Evolutionary conservation across 2,113 vertebrate genomes (phyloP).

Genomic region (Macroglossus sobrinus): DNA sequence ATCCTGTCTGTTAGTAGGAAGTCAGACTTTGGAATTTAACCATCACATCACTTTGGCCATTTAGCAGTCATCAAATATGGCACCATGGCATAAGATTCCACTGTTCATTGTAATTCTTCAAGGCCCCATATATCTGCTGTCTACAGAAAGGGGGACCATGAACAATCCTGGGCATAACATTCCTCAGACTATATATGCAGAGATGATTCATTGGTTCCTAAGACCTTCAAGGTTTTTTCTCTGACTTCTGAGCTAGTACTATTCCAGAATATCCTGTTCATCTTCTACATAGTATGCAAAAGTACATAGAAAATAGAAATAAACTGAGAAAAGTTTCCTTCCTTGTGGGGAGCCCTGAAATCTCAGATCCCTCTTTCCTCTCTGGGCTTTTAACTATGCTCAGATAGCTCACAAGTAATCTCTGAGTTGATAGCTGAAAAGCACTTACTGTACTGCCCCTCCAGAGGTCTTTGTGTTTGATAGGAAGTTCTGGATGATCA

Average conservation of each 20-base stretch:
- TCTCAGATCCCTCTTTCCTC: not conserved
- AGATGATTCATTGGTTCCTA: not conserved
- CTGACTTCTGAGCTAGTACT: not conserved
- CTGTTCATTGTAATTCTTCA: not conserved
- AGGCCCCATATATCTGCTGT: not conserved
- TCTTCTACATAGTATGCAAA: not conserved
- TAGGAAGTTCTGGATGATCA: not conserved
- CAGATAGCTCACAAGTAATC: not conserved
- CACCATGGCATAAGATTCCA: not conserved
- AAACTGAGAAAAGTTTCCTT: conserved; percentile 2
- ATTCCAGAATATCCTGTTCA: not conserved
- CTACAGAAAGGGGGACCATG: not conserved
- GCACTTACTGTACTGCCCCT: not conserved
- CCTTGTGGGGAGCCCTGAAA: not conserved
- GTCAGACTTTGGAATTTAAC: not conserved
- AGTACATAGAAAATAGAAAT: not conserved
- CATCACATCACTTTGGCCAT: not conserved
- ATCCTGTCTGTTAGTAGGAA: not conserved
- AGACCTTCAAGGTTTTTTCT: not conserved
- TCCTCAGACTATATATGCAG: not conserved
- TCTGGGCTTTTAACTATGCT: not conserved
- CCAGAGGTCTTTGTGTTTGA: not conserved
- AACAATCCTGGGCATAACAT: not conserved
- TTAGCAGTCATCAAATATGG: not conserved
- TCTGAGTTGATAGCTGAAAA: not conserved